phyloP scores from a whole-genome alignment of 2,113 vertebrate species.

The Vidua chalybeata region DNA sequence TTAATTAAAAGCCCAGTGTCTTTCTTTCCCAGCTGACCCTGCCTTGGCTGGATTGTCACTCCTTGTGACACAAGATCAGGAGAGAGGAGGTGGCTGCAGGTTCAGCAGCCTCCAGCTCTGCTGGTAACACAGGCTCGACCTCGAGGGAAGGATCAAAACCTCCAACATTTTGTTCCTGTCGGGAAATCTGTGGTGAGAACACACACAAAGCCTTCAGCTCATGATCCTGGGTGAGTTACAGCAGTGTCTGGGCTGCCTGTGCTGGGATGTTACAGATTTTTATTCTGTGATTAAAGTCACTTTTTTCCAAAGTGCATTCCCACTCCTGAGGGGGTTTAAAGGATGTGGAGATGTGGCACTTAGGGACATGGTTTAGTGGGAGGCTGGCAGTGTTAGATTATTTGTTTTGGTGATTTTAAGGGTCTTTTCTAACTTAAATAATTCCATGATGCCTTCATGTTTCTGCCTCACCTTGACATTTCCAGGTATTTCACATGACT shows the following conservation, averaged over 20 bases:
- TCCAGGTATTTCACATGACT: background rate
- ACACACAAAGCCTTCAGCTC: background rate
- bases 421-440: background rate
- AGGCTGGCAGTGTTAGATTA: background rate
- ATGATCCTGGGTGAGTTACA: background rate
- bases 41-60: background rate
- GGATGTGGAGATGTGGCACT: background rate
- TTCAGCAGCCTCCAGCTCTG: background rate
- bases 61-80: background rate
- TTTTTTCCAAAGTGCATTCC: background rate
- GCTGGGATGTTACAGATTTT: background rate
- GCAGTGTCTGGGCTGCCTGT: background rate
- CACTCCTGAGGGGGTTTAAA: background rate
- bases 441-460: background rate
- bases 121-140: accelerated
- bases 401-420: background rate
- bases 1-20: background rate
- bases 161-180: background rate
- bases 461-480: background rate
- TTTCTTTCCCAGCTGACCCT: background rate
- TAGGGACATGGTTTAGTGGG: background rate
- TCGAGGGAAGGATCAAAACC: background rate
- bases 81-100: background rate
- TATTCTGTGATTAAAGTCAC: background rate
- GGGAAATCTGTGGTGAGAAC: background rate